A percentile compares a stretch with the other conserved stretches of the same genome.
phyloP scores from a whole-genome alignment of 2,797 vertebrate species.

The Fringilla coelebs region DNA sequence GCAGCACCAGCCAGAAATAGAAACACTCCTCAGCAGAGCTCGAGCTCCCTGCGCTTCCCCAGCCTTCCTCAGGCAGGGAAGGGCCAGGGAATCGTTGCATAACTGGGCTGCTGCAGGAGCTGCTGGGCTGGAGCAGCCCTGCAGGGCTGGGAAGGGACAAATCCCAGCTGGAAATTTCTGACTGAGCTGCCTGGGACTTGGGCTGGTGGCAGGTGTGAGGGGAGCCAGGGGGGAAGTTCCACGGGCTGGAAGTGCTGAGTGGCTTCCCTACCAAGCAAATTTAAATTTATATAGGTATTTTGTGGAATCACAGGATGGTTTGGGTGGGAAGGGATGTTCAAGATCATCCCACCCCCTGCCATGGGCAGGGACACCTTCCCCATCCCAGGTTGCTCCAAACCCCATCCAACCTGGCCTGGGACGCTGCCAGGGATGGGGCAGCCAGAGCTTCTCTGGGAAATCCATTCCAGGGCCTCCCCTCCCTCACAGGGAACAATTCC shows the following conservation, averaged over 20 bases:
- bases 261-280: background rate
- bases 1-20: background rate
- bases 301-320: background rate
- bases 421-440: background rate
- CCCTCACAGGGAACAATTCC: background rate
- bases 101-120: background rate
- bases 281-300: background rate
- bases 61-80: background rate
- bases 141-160: background rate
- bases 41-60: background rate
- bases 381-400: fast-evolving
- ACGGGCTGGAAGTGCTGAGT: fast-evolving
- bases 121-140: background rate
- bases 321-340: background rate
- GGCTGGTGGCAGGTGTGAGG: fast-evolving
- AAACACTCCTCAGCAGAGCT: background rate
- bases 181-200: fast-evolving
- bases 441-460: background rate
- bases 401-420: fast-evolving
- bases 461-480: background rate
- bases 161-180: background rate
- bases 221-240: fast-evolving
- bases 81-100: fast-evolving
- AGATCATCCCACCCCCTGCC: background rate
- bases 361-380: background rate